phyloP scores from a whole-genome alignment of 2,888 invertebrate genomes.

The Epistrophella euchroma region DNA sequence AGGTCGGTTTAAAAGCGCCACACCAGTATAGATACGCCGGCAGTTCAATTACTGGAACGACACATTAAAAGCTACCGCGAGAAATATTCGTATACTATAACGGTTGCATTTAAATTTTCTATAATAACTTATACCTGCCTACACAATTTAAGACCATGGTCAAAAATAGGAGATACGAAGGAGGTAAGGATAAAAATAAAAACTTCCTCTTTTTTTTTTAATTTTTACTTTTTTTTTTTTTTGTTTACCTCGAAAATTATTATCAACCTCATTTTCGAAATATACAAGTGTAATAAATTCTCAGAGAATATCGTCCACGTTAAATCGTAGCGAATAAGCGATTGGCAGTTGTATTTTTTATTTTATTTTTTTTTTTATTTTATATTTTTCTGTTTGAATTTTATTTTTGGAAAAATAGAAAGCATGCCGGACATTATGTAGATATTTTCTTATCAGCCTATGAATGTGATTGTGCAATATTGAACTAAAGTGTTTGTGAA shows the following conservation, averaged over 20 bases:
- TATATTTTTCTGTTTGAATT: not conserved
- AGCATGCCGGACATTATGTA: conserved; percentile 13
- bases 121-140: not conserved
- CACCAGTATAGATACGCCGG: conserved; percentile 48
- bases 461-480: conserved; percentile 23
- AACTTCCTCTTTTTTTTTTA: not conserved
- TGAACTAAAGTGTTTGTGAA: conserved; percentile 11
- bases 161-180: conserved; percentile 71
- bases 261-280: conserved; percentile 35
- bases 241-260: conserved; percentile 42
- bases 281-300: conserved; percentile 41
- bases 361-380: conserved; percentile 14
- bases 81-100: not conserved
- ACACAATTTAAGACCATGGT: conserved; percentile 50
- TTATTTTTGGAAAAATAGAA: conserved; percentile 51
- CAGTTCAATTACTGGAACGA: conserved; percentile 60
- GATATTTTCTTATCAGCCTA: conserved; percentile 33
- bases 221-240: conserved; percentile 8
- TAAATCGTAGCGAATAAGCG: not conserved
- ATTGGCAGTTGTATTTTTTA: conserved; percentile 1
- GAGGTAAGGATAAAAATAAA: conserved; percentile 54
- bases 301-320: conserved; percentile 16
- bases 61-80: conserved; percentile 44
- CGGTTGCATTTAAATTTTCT: conserved; percentile 21
- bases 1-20: conserved; percentile 67